A percentile compares a stretch with the other conserved stretches of the same genome.
Evolutionary conservation across 2,797 vertebrate genomes (phyloP).

Genomic region (Chaenodraco wilsoni): DNA sequence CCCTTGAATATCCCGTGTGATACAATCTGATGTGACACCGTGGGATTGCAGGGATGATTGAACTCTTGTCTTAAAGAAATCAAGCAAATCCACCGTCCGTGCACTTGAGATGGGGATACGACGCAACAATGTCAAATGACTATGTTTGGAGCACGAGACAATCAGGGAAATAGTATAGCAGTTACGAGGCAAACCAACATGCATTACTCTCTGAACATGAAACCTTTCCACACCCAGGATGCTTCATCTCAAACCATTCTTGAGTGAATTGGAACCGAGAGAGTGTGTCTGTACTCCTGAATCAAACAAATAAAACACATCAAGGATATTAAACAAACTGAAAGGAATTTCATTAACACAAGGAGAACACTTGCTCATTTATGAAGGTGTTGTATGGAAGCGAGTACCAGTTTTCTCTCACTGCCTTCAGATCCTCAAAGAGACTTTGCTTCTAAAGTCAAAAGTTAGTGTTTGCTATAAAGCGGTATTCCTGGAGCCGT

Average conservation of each 20-base stretch:
- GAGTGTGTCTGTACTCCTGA: slow-evolving; percentile 12
- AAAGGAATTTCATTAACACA: slow-evolving; percentile 43
- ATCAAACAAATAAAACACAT: slow-evolving; percentile 52
- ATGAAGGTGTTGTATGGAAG: slow-evolving; percentile 8
- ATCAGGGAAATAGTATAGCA: slow-evolving; percentile 54
- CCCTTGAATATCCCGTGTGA: slow-evolving; percentile 73
- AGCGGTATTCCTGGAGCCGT: slow-evolving; percentile 15
- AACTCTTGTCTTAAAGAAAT: slow-evolving; percentile 78
- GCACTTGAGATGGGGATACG: slow-evolving; percentile 55
- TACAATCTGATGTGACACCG: slow-evolving; percentile 74
- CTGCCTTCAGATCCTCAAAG: neutral
- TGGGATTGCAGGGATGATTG: slow-evolving; percentile 72
- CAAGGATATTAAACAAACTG: slow-evolving; percentile 41
- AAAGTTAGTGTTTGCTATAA: neutral
- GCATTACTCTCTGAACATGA: slow-evolving; percentile 43
- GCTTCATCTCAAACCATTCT: slow-evolving; percentile 53
- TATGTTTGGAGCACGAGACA: slow-evolving; percentile 58
- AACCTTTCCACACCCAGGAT: slow-evolving; percentile 34
- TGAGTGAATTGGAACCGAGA: slow-evolving; percentile 44
- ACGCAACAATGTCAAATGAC: slow-evolving; percentile 68
- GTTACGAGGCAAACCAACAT: slow-evolving; percentile 54
- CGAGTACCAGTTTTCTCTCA: slow-evolving; percentile 1
- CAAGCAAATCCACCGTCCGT: slow-evolving; percentile 70
- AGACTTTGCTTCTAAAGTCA: slow-evolving; percentile 3
- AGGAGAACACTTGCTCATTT: slow-evolving; percentile 21